Conservation (phyloP, 64 coral and sea anemone genomes). For the Trachythela sp. region DNA sequence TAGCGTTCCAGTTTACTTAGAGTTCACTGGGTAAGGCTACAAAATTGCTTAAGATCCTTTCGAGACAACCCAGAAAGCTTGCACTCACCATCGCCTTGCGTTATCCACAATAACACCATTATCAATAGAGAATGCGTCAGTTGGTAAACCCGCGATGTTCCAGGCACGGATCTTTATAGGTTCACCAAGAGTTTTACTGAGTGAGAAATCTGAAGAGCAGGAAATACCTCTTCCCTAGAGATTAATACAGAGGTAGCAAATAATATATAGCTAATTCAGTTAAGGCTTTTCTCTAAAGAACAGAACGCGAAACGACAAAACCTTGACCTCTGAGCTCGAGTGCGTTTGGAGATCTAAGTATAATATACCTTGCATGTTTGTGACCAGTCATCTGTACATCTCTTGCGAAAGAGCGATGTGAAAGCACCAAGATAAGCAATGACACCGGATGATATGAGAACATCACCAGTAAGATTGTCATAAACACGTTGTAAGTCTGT, state of each 20-base stretch:
- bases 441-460: constrained; percentile 93
- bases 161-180: constrained; percentile 95
- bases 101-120: constrained; percentile 99
- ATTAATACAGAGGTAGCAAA: neutral
- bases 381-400: constrained; percentile 88
- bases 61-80: neutral
- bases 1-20: too few relatives aligned
- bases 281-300: too few relatives aligned
- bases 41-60: neutral
- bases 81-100: constrained; percentile 82
- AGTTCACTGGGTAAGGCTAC: too few relatives aligned
- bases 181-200: constrained; percentile 93
- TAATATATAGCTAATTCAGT: neutral
- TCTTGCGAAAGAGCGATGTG: constrained; percentile 87
- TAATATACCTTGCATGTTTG: constrained; percentile 84
- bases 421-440: constrained; percentile 99
- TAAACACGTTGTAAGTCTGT: constrained; percentile 73
- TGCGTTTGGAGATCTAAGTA: too few relatives aligned
- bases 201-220: constrained; percentile 87
- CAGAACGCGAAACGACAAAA: too few relatives aligned
- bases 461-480: constrained; percentile 96
- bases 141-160: constrained; percentile 93
- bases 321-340: too few relatives aligned
- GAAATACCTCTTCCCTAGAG: constrained; percentile 79
- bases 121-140: constrained; percentile 92